A percentile compares a stretch with the other conserved stretches of the same genome.
Evolutionary conservation across 2,797 vertebrate genomes (phyloP).

Genomic region (Cynodonichthys magdalenae): DNA sequence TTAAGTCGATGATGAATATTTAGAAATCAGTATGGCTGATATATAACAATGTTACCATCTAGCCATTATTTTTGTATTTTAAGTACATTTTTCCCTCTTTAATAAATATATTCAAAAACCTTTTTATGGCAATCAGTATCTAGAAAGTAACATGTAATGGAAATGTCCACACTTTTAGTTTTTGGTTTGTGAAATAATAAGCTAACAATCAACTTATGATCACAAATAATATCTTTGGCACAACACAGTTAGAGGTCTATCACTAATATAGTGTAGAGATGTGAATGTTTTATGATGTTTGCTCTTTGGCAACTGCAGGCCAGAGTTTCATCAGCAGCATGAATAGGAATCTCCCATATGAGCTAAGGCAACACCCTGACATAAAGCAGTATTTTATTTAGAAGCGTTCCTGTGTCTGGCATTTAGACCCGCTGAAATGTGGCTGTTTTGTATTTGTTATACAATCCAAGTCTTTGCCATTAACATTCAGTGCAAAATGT

Average conservation of each 20-base stretch:
- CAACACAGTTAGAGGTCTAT: not conserved
- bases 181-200: not conserved
- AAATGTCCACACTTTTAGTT: not conserved
- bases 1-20: not conserved
- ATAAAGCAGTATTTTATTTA: conserved; percentile 6
- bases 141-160: not conserved
- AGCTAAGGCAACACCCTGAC: conserved; percentile 8
- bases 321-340: not conserved
- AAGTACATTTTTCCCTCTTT: too few species aligned
- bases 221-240: not conserved
- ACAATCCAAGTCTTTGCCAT: conserved; percentile 9
- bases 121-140: not conserved
- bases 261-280: not conserved
- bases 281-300: conserved; percentile 6
- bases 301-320: conserved; percentile 2
- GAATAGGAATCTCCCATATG: conserved; percentile 5
- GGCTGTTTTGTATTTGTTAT: conserved; percentile 11
- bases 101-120: not conserved
- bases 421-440: conserved; percentile 2
- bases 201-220: not conserved
- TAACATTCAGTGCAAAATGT: conserved; percentile 28
- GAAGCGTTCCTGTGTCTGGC: not conserved
- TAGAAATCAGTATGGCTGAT: not conserved
- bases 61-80: not conserved
- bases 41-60: not conserved